Percentiles rank a stretch among this genome's conserved stretches.
These are phyloP conservation scores for Salvelinus alpinus DNA, from an alignment of 2,113 vertebrate genomes.

Conservation along the genomic window DNA sequence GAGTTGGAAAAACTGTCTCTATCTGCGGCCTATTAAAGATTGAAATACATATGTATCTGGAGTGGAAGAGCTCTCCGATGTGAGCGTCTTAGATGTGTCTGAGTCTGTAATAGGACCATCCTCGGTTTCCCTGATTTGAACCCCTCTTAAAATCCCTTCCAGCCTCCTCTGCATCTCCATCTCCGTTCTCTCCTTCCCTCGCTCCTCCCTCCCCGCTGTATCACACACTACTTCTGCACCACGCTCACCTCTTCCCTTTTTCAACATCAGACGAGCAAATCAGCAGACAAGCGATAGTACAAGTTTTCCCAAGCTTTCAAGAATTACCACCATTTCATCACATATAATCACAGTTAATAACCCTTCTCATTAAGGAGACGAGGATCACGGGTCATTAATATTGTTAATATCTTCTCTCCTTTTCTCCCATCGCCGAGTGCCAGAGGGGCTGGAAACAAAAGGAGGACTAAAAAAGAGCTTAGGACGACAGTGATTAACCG, in stretches of 20 bases:
- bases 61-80: neutral
- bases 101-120: neutral
- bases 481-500: conserved; percentile 73
- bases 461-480: conserved; percentile 62
- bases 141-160: neutral
- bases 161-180: neutral
- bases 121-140: neutral
- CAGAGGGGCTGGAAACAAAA: conserved; percentile 58
- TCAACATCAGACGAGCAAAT: conserved; percentile 61
- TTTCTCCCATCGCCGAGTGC: conserved; percentile 43
- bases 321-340: conserved; percentile 69
- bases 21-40: neutral
- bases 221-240: neutral
- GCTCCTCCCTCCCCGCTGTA: neutral
- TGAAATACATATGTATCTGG: neutral
- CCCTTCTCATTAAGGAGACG: conserved; percentile 70
- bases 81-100: conserved; percentile 28
- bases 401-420: conserved; percentile 70
- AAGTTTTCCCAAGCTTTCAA: conserved; percentile 69
- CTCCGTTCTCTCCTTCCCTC: conserved; percentile 10
- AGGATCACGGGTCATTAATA: conserved; percentile 72
- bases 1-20: neutral
- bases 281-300: conserved; percentile 60
- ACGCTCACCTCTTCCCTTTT: conserved; percentile 19
- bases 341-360: conserved; percentile 74